Base-by-base conservation (phyloP, 2,797 vertebrate genomes). In the Paramormyrops hopkinsi region DNA sequence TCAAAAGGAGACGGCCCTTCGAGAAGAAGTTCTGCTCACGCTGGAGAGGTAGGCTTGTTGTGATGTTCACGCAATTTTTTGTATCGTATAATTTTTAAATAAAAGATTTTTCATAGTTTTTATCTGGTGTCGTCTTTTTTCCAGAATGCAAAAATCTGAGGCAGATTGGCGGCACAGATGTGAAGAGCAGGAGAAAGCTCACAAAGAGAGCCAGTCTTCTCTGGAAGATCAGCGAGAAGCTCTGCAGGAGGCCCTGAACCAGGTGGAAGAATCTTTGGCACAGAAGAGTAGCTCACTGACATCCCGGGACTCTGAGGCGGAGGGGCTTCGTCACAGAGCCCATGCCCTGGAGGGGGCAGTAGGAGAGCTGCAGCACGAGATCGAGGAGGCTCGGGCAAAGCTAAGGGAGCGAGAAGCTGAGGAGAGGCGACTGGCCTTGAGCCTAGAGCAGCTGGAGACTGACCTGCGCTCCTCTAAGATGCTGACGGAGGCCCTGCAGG, bases 401-500 rank as follows among this genome's bases (percentile, higher is more conserved):
- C 94, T 97, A 91, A 97, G 93, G 88, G 96, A 96, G 22, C 95
- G 96, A 62, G 97, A 98, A 91, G 92, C 93, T 1, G 96, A 96
- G 6, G 96, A 97, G 90, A 97, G 96, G 87, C 94, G 97, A 25
- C 95, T 94, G 84, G 96, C 95, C 89, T 93, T 99, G 89, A 96
- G 89, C 19, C 95, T 95, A 92, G 97, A 99, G 93, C 97, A 98
- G 88, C 95, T 98, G 17, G 96, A 98, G 90, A 95, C 96, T 0
- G 98, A 99, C 92, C 95, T 99, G 91, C 96, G 95, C 33, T 95
- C 96, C 62, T 98, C 97, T 29, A 98, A 96, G 92, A 93, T 93
- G 0, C 93, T 99, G 87, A 98, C 95, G 0, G 95, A 96, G 90
- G 95, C 90, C 19, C 94, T 99, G 89, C 97, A 98, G 89, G 93